Evolutionary conservation across 2,797 vertebrate genomes (phyloP).

Genomic region (Protonibea diacanthus): DNA sequence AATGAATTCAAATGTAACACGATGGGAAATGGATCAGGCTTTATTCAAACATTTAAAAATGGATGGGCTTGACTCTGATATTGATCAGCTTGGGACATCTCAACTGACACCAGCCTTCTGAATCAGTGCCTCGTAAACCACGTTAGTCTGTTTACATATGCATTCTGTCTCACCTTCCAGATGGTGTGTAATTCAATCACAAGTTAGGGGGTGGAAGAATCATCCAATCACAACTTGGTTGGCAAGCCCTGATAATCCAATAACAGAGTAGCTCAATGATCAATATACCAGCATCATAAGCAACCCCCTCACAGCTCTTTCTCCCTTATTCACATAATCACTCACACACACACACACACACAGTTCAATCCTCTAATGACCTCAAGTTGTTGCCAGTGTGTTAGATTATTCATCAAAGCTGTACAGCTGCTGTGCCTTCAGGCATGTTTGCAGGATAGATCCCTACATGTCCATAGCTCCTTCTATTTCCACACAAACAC

Average conservation of each 20-base stretch:
- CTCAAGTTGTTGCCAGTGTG: slow-evolving; percentile 33
- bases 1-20: not conserved
- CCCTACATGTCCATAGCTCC: slow-evolving; percentile 14
- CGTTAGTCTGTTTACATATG: not conserved
- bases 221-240: slow-evolving; percentile 24
- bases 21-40: not conserved
- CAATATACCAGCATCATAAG: slow-evolving; percentile 17
- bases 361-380: slow-evolving; percentile 17
- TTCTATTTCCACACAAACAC: slow-evolving; percentile 11
- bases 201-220: slow-evolving; percentile 10
- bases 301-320: not conserved
- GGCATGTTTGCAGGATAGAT: slow-evolving; percentile 48
- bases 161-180: slow-evolving; percentile 12
- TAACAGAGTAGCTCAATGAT: slow-evolving; percentile 27
- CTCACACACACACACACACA: slow-evolving; percentile 1
- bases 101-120: not conserved
- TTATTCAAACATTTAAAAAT: not conserved
- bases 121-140: not conserved
- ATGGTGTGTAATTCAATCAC: slow-evolving; percentile 42
- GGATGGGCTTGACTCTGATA: not conserved
- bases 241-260: slow-evolving; percentile 32
- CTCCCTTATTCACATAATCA: not conserved
- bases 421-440: slow-evolving; percentile 44
- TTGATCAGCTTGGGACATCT: not conserved
- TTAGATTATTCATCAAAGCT: slow-evolving; percentile 71